Percentiles rank a stretch among this genome's conserved stretches.
These are phyloP conservation scores for Phrynocephalus guinanensis DNA, from an alignment of 2,797 vertebrate species.

Conservation along the genomic window DNA sequence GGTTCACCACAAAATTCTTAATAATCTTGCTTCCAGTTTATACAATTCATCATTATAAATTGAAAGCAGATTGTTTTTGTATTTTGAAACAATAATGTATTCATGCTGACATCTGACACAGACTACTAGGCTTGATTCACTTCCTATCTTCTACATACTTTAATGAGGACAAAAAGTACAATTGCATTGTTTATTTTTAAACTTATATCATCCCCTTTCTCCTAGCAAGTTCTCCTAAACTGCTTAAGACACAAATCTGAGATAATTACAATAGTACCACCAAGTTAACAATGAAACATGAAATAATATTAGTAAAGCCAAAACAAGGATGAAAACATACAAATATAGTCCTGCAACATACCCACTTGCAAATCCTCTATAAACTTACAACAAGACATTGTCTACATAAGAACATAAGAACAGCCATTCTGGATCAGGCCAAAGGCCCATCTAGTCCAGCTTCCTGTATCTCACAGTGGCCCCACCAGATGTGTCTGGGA, in stretches of 20 bases:
- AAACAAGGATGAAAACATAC: background rate
- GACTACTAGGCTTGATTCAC: background rate
- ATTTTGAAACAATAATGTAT: background rate
- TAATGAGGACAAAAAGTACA: background rate
- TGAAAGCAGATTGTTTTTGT: background rate
- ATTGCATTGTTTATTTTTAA: background rate
- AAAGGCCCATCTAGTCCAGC: too few relatives aligned
- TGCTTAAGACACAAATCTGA: background rate
- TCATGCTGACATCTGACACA: background rate
- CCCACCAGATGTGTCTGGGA: too few relatives aligned
- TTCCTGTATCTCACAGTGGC: too few relatives aligned
- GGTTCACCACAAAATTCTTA: conserved; percentile 5
- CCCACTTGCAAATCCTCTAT: background rate
- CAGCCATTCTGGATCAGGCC: too few relatives aligned
- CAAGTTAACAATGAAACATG: background rate
- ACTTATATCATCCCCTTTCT: background rate
- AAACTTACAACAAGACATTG: too few relatives aligned
- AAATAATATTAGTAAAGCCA: background rate
- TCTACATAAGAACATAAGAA: too few relatives aligned
- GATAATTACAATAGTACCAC: background rate
- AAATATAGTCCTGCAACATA: background rate
- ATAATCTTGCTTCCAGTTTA: background rate
- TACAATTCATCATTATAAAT: background rate
- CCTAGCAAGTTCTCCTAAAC: background rate
- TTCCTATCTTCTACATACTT: background rate